Percentiles rank a stretch among this genome's conserved stretches.
Conservation (phyloP, 2,113 vertebrate species). For the Formicarius rufipectus region DNA sequence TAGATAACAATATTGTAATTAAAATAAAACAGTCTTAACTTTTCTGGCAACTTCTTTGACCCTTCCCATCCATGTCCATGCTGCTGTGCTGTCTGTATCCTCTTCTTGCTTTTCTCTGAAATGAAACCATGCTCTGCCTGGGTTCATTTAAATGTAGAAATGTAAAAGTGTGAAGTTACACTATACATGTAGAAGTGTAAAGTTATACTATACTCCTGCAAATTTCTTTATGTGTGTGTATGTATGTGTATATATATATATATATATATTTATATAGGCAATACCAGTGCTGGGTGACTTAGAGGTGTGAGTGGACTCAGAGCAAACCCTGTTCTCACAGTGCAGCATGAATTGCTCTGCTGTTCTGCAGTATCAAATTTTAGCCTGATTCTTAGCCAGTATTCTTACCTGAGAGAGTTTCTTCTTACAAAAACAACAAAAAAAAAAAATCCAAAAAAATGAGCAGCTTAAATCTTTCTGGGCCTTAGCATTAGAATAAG, state of each 20-base stretch:
- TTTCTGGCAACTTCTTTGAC: neutral
- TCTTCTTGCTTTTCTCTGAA: neutral
- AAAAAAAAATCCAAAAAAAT: neutral
- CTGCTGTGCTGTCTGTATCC: too few species aligned
- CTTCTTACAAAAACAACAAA: neutral
- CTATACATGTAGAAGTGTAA: neutral
- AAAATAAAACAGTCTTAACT: neutral
- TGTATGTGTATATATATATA: fast-evolving
- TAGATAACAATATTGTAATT: neutral
- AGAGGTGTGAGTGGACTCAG: neutral
- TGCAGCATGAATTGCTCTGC: fast-evolving
- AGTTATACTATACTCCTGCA: fast-evolving
- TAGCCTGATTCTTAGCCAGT: fast-evolving
- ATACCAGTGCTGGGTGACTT: fast-evolving
- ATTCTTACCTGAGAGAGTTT: fast-evolving
- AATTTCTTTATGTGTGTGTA: too few species aligned
- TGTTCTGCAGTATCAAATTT: neutral
- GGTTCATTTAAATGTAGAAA: neutral
- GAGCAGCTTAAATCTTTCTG: neutral
- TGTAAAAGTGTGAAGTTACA: neutral
- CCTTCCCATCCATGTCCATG: neutral
- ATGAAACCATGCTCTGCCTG: neutral
- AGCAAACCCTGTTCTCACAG: fast-evolving
- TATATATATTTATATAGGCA: too few species aligned
- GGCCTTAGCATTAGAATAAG: neutral